Percentiles rank a stretch among this genome's conserved stretches.
These are phyloP conservation scores for Balanococcus diminutus DNA, from an alignment of 2,888 invertebrate species.

Conservation along the genomic window DNA sequence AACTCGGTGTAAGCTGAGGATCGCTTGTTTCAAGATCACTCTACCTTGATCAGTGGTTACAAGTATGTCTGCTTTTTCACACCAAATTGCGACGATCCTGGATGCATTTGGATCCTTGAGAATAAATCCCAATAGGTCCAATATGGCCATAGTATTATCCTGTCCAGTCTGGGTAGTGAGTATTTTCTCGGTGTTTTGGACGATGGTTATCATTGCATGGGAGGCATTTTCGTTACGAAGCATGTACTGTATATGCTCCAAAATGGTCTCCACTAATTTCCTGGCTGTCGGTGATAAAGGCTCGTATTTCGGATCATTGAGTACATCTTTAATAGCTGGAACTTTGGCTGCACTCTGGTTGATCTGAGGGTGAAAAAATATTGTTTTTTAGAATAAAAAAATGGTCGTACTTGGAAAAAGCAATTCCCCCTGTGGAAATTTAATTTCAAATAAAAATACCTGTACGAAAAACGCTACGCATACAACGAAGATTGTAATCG, in stretches of 20 bases:
- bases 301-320: not conserved
- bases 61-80: not conserved
- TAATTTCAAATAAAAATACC: not conserved
- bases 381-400: not conserved
- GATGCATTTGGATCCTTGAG: not conserved
- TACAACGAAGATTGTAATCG: not conserved
- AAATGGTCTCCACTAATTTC: not conserved
- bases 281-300: not conserved
- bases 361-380: too few species aligned
- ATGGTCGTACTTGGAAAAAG: too few species aligned
- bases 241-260: not conserved
- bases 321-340: not conserved
- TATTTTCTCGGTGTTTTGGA: not conserved
- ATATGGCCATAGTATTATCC: not conserved
- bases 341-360: not conserved
- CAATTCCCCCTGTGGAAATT: not conserved
- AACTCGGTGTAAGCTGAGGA: not conserved
- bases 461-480: constrained; percentile 9
- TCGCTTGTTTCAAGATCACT: not conserved
- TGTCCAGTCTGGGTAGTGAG: not conserved
- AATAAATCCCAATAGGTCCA: not conserved
- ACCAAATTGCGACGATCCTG: not conserved
- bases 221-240: not conserved
- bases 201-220: not conserved
- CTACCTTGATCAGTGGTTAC: not conserved